Base-by-base conservation (phyloP, 2,888 invertebrate genomes). In the Oxyscelio sp. region DNA sequence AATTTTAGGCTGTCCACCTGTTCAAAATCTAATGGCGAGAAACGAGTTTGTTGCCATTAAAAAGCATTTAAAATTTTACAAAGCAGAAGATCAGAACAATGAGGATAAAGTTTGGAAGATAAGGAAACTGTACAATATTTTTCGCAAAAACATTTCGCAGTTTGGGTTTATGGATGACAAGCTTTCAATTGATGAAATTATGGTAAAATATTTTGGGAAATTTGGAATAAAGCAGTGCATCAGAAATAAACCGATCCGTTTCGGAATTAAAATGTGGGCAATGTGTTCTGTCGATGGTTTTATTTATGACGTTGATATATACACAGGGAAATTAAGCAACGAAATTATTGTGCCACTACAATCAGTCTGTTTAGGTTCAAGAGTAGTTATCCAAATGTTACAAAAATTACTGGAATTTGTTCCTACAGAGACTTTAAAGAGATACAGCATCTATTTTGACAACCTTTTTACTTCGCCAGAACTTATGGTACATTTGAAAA, bases 171-270 rank as follows among this genome's bases (percentile, higher is more conserved):
- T 77, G 4, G 50, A 31, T 54, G 8, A n/a, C 1, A 54, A 38
- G 15, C 54, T 74, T 40, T 79, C 75, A 4, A 79, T 83, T 56
- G 74, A 83, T 58, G 79, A 79, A 63, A 50, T 77, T 8, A 83
- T 83, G 83, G 80, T 80, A 4, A 80, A 66, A 61, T 80, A 80
- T 48, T 80, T 74, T 61, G 73, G 66, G 2, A 58, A n/a, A 22
- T 31, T 66, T 45, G 15, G 21, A 11, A 65, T 73, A 8, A 80
- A 80, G 21, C 73, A 80, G 17, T 80, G 58, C 22, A 66, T 73
- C 11, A 65, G 65, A 38, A 63, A 63, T n/a, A 79, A 79, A 45
- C 65, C 58, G 5, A 65, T 58, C 5, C 59, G 79, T 15, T 79
- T 80, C 22, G 66, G 68, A 4, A 74, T 80, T 1, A 66, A 80